A percentile compares a stretch with the other conserved stretches of the same genome.
Conservation (phyloP, 2,113 vertebrate species). For the Axis porcinus region DNA sequence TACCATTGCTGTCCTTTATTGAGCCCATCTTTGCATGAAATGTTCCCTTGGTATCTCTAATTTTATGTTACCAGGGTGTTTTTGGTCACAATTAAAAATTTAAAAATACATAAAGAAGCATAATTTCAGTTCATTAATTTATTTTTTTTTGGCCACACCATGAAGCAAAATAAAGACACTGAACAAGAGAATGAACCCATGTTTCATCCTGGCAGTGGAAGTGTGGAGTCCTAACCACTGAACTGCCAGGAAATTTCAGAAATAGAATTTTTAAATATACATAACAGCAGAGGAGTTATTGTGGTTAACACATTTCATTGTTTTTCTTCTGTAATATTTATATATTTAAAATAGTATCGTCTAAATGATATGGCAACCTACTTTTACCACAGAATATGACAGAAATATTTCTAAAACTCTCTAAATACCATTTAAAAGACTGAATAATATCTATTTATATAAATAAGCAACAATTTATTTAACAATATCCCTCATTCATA, state of each 20-base stretch:
- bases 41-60: neutral
- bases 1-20: neutral
- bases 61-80: neutral
- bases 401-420: neutral
- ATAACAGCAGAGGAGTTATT: neutral
- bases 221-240: neutral
- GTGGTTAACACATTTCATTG: neutral
- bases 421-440: neutral
- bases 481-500: neutral
- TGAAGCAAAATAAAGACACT: neutral
- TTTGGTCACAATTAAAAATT: neutral
- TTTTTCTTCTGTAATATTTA: neutral
- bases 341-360: neutral
- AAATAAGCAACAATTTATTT: neutral
- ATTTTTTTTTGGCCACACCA: neutral
- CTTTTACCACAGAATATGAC: neutral
- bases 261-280: neutral
- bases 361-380: neutral
- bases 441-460: neutral
- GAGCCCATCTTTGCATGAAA: neutral
- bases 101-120: neutral
- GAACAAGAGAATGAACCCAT: neutral
- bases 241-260: neutral
- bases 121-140: neutral
- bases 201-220: neutral